These are phyloP conservation scores for Lagodon rhomboides DNA, from an alignment of 2,797 vertebrate species.

Conservation along the genomic window DNA sequence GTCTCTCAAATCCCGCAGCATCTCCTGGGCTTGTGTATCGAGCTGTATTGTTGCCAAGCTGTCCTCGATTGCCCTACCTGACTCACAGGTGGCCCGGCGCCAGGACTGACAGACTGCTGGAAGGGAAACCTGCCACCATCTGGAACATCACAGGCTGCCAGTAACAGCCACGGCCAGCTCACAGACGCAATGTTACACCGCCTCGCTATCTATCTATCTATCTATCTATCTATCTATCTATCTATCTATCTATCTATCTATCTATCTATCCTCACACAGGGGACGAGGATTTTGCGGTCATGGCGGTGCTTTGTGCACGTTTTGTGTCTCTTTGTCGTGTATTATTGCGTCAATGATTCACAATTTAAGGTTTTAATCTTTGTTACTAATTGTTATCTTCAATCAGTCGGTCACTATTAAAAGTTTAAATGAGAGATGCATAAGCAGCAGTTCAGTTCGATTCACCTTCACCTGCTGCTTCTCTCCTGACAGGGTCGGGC, in stretches of 20 bases:
- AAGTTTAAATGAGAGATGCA: neutral
- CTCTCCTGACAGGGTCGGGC: no score
- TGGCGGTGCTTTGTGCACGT: neutral
- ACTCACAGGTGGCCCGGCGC: constrained; percentile 66
- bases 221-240: neutral
- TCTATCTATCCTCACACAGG: no score
- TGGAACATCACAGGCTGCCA: constrained; percentile 66
- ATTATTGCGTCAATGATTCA: neutral
- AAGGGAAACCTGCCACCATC: constrained; percentile 69
- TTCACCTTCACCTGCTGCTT: no score
- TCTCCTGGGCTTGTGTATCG: constrained; percentile 53
- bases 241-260: neutral
- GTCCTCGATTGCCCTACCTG: constrained; percentile 76
- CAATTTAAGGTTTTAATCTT: neutral
- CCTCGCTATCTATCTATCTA: constrained; percentile 1
- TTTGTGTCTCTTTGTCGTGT: neutral
- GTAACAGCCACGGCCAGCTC: constrained; percentile 35
- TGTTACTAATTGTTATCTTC: neutral
- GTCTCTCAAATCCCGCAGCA: constrained; percentile 57
- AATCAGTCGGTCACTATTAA: neutral
- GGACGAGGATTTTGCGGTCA: neutral
- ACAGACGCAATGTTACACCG: constrained; percentile 38
- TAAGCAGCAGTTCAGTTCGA: neutral
- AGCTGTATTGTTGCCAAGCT: constrained; percentile 64
- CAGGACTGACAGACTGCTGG: constrained; percentile 71